These are phyloP conservation scores for Pontoporia blainvillei DNA, from an alignment of 2,113 vertebrate species.

Conservation along the genomic window DNA sequence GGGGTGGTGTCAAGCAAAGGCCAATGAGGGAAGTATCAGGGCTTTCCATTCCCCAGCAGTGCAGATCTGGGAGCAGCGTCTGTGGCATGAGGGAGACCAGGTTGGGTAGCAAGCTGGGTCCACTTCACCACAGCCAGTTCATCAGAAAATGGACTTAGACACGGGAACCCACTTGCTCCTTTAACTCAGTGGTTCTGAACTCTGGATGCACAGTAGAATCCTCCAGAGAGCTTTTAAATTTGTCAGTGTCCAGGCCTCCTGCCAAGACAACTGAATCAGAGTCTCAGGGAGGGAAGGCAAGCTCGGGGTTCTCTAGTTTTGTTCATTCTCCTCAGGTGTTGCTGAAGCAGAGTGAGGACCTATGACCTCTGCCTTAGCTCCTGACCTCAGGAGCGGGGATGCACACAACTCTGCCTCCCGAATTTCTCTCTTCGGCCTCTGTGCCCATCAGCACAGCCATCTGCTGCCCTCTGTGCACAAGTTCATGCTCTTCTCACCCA, in stretches of 20 bases:
- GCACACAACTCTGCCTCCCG: too few species aligned
- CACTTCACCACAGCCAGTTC: not conserved
- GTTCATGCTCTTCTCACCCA: not conserved
- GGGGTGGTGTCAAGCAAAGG: not conserved
- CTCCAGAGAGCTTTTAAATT: not conserved
- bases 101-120: not conserved
- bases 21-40: not conserved
- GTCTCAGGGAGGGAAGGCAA: fast-evolving
- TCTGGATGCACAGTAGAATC: not conserved
- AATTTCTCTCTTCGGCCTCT: not conserved
- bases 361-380: not conserved
- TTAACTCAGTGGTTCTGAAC: not conserved
- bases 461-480: not conserved
- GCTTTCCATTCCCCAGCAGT: not conserved
- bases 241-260: not conserved
- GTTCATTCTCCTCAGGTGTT: not conserved
- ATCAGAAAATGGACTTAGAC: not conserved
- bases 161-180: not conserved
- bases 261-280: not conserved
- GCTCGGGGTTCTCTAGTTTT: not conserved
- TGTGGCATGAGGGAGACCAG: fast-evolving
- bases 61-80: not conserved
- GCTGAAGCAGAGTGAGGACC: not conserved
- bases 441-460: not conserved
- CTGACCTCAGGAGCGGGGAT: not conserved